Evolutionary conservation across 1,140 invertebrate genomes (phyloP), one percentile per base, ranked within the genome.

Genomic region (Polypedilum pembai): DNA sequence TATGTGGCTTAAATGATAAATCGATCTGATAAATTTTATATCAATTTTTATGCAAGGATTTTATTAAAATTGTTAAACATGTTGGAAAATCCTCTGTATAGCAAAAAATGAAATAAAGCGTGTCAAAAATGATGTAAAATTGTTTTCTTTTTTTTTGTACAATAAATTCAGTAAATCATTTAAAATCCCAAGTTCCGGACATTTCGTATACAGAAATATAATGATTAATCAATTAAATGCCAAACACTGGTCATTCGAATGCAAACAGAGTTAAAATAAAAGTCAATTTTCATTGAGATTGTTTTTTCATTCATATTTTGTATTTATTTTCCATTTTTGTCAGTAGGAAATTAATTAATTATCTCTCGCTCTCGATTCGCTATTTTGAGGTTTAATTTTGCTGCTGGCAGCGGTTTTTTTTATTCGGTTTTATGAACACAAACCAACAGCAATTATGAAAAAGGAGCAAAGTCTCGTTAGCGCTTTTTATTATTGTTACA

Each of bases 21-120:
- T 75, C 66, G 18, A 73, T 24, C 73, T 41, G 41, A 56, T 74
- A 74, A 73, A 18, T 73, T 33, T 40, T 33, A 8, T 24, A n/a
- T 73, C 24, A 15, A 73, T 10, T 73, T 56, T 56, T 56, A 56
- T 56, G 45, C 45, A 15, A 10, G 41, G 15, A 45, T 45, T 45
- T 10, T 45, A 45, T 45, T 8, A 45, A 56, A n/a, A 56, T 56
- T 33, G 24, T 33, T 33, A 33, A 33, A 33, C 5, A 33, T 3
- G 5, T 5, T 33, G 24, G 24, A 33, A 33, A 33, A 33, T 33
- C 5, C 24, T 33, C 5, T 33, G 24, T 33, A 33, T 56, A 15
- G 45, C 12, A n/a, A 56, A n/a, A 56, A 15, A 56, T 56, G 45
- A 15, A 8, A 56, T n/a, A 56, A 12, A 12, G n/a, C 12, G n/a